Conservation (phyloP, 2,113 vertebrate genomes). For the Paramormyrops kingsleyae region DNA sequence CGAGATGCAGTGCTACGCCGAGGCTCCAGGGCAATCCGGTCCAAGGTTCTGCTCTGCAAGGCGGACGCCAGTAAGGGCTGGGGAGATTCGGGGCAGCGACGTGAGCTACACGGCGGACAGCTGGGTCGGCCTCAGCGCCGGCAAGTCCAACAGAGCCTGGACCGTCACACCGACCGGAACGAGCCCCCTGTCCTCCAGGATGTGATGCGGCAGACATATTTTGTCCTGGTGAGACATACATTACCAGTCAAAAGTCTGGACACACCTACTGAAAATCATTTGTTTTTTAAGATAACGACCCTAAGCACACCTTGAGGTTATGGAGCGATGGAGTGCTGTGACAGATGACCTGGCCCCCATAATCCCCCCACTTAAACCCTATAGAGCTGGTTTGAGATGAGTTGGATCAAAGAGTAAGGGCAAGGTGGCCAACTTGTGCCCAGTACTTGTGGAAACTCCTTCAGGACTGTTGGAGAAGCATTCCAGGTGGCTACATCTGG, state of each 20-base stretch:
- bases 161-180: conserved; percentile 91
- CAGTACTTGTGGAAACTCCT: background rate
- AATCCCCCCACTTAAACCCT: background rate
- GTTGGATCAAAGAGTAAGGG: background rate
- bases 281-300: background rate
- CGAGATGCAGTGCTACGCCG: background rate
- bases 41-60: background rate
- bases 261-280: background rate
- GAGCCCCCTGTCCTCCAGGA: conserved; percentile 90
- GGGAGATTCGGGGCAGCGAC: too few species aligned
- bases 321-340: background rate
- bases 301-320: background rate
- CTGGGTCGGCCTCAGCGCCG: conserved; percentile 69
- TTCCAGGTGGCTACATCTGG: background rate
- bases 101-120: conserved; percentile 73
- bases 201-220: conserved; percentile 95
- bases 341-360: background rate
- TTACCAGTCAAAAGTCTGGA: background rate
- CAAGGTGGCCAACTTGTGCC: background rate
- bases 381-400: background rate
- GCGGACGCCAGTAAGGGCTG: background rate
- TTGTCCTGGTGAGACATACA: conserved; percentile 68
- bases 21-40: background rate
- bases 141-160: conserved; percentile 88
- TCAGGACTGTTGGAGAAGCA: background rate